Evolutionary conservation across 2,888 invertebrate species (phyloP), one percentile per base, ranked within the genome.

Genomic region (Volucella bombylans): DNA sequence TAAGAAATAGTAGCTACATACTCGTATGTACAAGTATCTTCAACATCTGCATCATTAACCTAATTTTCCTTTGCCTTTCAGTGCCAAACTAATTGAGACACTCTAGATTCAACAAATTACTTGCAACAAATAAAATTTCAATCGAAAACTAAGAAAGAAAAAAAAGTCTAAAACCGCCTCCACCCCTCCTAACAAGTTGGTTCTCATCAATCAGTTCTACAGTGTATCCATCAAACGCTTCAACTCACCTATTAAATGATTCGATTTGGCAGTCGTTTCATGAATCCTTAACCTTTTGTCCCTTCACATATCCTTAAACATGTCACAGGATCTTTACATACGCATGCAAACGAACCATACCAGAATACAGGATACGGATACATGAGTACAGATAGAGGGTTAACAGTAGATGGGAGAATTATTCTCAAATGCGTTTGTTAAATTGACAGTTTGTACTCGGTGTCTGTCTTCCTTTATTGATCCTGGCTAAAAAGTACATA

Each of bases 161-260:
- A 54, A n/a, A 8, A 59, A 55, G 6, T 31, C 9, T 38, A 8
- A 43, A 15, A 47, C 31, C 23, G 45, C 10, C 31, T 15, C 6
- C 38, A 50, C 14, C 15, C 23, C 47, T 68, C 15, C 57, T 14
- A 67, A 61, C 38, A 49, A 72, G 61, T 71, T 81, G 76, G 47
- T 72, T 68, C 71, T 71, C 85, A 85, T 81, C 83, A 85, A 80
- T 85, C 83, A 80, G 64, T 55, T 55, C 72, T 61, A 61, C 59
- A 65, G 68, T 81, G 81, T 81, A 85, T 85, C 85, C 85, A 85
- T 85, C 85, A 85, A 81, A 59, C 39, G 72, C 81, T 85, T 81
- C 76, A 85, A 85, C 76, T 81, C 71, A 68, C 61, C 76, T 85
- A 80, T 85, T 85, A 85, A 85, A 85, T 85, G 76, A 85, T 85